phyloP scores from a whole-genome alignment of 2,113 vertebrate species.

The Pleuronectes platessa region DNA sequence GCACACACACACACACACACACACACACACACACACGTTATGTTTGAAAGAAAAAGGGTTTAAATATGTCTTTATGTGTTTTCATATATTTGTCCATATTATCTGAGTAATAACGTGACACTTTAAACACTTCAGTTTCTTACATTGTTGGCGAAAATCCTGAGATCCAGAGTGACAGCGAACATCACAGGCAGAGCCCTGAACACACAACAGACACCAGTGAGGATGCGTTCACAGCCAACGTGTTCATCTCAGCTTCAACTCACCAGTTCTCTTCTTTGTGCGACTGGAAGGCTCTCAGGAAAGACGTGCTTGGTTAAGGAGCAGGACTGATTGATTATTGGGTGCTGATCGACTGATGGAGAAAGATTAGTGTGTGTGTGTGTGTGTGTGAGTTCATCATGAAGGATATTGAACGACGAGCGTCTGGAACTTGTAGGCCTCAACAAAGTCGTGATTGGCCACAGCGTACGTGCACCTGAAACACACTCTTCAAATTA shows the following conservation, averaged over 20 bases:
- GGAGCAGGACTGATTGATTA: constrained; percentile 50
- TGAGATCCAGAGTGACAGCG: constrained; percentile 92
- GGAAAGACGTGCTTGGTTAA: constrained; percentile 89
- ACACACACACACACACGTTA: neutral
- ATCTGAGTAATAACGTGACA: neutral
- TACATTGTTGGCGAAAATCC: constrained; percentile 96
- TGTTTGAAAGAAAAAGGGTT: too few species aligned
- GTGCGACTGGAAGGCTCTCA: constrained; percentile 94
- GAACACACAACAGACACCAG: constrained; percentile 2
- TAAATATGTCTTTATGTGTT: too few species aligned
- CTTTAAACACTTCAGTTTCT: constrained; percentile 58
- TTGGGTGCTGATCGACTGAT: neutral
- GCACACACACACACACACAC: constrained; percentile 1
- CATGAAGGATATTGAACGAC: constrained; percentile 98
- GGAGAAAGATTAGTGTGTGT: neutral
- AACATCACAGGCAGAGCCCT: constrained; percentile 98
- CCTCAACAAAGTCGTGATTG: constrained; percentile 97
- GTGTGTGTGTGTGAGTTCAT: constrained; percentile 2
- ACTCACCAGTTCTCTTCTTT: constrained; percentile 99
- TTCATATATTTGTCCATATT: neutral
- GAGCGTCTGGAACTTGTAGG: constrained; percentile 96
- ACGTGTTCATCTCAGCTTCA: neutral
- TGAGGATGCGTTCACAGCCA: neutral
- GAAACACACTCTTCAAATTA: constrained; percentile 29
- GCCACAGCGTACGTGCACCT: constrained; percentile 93